phyloP scores from a whole-genome alignment of 2,888 invertebrate genomes.

The Odontocolon sp. region DNA sequence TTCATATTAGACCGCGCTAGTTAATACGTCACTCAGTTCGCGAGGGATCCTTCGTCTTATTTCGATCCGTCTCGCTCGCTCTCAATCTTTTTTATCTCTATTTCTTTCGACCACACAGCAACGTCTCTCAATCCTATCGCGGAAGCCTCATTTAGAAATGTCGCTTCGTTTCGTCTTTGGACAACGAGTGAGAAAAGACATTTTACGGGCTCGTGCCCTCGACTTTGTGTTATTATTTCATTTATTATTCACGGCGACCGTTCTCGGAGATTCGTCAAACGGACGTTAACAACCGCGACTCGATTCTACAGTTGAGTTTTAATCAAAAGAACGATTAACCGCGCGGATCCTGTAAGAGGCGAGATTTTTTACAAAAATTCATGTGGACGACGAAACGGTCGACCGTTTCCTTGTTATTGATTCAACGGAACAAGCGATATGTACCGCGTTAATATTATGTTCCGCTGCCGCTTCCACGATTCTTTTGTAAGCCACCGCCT shows the following conservation, averaged over 20 bases:
- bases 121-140: conserved; percentile 62
- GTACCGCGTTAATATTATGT: conserved; percentile 57
- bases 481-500: conserved; percentile 68
- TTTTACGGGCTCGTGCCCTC: conserved; percentile 36
- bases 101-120: conserved; percentile 41
- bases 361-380: not conserved
- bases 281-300: too few species aligned
- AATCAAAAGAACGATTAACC: not conserved
- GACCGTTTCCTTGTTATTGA: conserved; percentile 45
- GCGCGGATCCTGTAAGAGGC: not conserved
- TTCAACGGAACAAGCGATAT: conserved; percentile 46
- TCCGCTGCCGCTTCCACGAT: conserved; percentile 54
- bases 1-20: conserved; percentile 67
- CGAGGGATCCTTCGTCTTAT: conserved; percentile 47
- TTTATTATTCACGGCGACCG: conserved; percentile 25
- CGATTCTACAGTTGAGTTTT: too few species aligned
- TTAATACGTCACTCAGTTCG: conserved; percentile 65
- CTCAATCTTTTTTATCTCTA: conserved; percentile 40
- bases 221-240: conserved; percentile 42
- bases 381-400: too few species aligned
- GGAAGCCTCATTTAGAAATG: conserved; percentile 66
- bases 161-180: conserved; percentile 55
- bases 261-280: too few species aligned
- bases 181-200: conserved; percentile 32
- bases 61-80: conserved; percentile 25